Evolutionary conservation across 1,140 invertebrate species (phyloP).

Genomic region (Lysiphlebus fabarum): DNA sequence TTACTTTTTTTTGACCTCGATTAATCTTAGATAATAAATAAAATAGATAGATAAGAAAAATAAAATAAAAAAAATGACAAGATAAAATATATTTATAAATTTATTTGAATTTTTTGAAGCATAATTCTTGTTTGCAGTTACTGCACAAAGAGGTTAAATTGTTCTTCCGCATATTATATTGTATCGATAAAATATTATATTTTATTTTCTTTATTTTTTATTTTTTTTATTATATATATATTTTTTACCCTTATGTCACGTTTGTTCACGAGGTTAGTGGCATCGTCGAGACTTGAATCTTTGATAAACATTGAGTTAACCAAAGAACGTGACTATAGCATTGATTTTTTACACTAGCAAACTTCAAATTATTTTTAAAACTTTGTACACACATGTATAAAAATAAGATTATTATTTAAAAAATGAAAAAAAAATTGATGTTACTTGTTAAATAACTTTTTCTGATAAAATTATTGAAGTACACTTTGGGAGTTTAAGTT

Average conservation of each 20-base stretch:
- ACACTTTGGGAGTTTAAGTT: too few species aligned
- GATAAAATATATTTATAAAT: slow-evolving; percentile 17
- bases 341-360: background rate
- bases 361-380: too few species aligned
- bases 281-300: slow-evolving; percentile 21
- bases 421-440: background rate
- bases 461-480: too few species aligned
- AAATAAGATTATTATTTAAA: background rate
- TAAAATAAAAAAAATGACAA: slow-evolving; percentile 15
- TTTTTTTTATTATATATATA: too few species aligned
- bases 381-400: background rate
- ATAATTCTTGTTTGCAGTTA: slow-evolving; percentile 15
- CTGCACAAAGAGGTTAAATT: slow-evolving; percentile 16
- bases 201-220: too few species aligned
- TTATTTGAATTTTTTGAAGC: slow-evolving; percentile 15
- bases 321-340: slow-evolving; percentile 14
- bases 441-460: background rate
- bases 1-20: background rate
- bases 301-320: slow-evolving; percentile 16
- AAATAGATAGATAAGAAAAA: slow-evolving; percentile 5
- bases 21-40: background rate
- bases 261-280: slow-evolving; percentile 12
- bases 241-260: slow-evolving; percentile 19
- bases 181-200: background rate
- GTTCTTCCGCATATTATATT: slow-evolving; percentile 13